Evolutionary conservation across 2,888 invertebrate genomes (phyloP), one percentile per base, ranked within the genome.

Genomic region (Drosophila pegasa): DNA sequence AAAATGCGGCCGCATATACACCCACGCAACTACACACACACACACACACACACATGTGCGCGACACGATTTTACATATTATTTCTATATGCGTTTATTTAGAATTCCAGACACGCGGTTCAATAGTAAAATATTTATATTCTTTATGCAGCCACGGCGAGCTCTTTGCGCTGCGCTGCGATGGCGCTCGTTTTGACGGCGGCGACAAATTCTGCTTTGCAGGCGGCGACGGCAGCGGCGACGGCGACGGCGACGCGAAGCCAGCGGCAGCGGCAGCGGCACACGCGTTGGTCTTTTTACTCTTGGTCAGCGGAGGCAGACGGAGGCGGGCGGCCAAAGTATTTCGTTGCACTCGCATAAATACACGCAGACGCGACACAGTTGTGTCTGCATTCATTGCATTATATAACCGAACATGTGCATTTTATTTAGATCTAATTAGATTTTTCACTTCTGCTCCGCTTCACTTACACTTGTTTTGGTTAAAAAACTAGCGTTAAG

Each of bases 391-490:
- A 68, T 59, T 50, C 61, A 86, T 65, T 60, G 45, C 50, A 77
- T 81, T 76, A 75, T 75, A 70, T 76, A 75, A 75, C 78, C 55
- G 47, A 67, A 63, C 58, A 63, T 75, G 72, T 74, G 74, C 62
- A 78, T 63, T 78, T 78, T 66, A 71, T 65, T 59, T 74, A 40
- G 69, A 78, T 78, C 60, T 63, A 56, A 60, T 72, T 66, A 51
- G 58, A 72, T 55, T 64, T 61, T 58, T 63, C 73, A 68, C 62
- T 67, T 75, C 33, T 59, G 67, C 60, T 47, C 40, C 66, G 67
- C 38, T 61, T 66, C 83, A 83, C 80, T 86, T 81, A 86, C 87
- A 81, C 87, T 81, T 83, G 80, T 76, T 82, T 71, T 78, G 75
- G 64, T 61, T 72, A 18, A 61, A 71, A 55, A 55, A 68, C 47